Evolutionary conservation across 1,140 invertebrate species (phyloP).

Genomic region (Caerostris darwini): DNA sequence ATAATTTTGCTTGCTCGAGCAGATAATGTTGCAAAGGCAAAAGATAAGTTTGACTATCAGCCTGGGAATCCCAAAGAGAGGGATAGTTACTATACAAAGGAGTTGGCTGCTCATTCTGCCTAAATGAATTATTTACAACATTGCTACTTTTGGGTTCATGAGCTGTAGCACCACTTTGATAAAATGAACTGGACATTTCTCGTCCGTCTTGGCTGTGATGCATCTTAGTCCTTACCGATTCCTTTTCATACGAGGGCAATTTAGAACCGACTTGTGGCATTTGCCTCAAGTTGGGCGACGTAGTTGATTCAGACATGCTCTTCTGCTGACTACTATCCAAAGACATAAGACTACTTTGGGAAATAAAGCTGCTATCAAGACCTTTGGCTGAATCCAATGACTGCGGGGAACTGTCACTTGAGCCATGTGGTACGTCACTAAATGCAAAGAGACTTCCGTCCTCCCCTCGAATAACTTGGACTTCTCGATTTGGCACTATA

Average conservation of each 20-base stretch:
- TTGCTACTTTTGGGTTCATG: constrained; percentile 67
- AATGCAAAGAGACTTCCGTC: constrained; percentile 76
- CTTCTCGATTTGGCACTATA: constrained; percentile 72
- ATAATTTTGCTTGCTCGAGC: constrained; percentile 86
- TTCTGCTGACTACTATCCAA: constrained; percentile 77
- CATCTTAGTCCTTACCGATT: constrained; percentile 45
- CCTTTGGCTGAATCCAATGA: constrained; percentile 73
- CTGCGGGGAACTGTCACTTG: constrained; percentile 76
- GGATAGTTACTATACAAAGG: constrained; percentile 87
- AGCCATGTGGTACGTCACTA: constrained; percentile 72
- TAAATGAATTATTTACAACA: constrained; percentile 69
- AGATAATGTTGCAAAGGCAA: constrained; percentile 93
- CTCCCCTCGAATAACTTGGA: constrained; percentile 71
- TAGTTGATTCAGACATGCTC: constrained; percentile 66
- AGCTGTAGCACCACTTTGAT: constrained; percentile 41
- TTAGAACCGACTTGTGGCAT: constrained; percentile 28
- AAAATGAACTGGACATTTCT: constrained; percentile 68
- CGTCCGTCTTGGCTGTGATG: constrained; percentile 66
- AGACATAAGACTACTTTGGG: constrained; percentile 76
- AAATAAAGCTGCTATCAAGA: constrained; percentile 68
- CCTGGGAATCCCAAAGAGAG: constrained; percentile 82
- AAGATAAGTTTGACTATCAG: constrained; percentile 86
- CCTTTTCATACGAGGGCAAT: constrained; percentile 69
- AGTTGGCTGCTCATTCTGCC: constrained; percentile 81
- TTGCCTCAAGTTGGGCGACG: constrained; percentile 61